Conservation (phyloP, 2,113 vertebrate genomes). For the Cottus gobio region DNA sequence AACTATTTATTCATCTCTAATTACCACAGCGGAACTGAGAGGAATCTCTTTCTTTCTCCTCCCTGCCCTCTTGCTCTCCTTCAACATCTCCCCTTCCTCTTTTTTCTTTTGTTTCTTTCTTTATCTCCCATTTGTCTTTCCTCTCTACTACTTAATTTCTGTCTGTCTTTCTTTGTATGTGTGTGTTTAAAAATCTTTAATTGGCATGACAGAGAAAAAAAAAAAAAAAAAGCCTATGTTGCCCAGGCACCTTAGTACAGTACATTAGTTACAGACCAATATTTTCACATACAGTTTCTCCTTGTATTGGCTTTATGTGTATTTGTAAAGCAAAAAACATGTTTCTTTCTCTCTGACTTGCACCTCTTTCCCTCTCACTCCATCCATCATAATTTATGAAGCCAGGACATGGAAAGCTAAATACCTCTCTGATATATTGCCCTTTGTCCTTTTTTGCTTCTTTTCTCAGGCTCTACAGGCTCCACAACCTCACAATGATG, state of each 20-base stretch:
- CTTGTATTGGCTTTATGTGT: conserved; percentile 1
- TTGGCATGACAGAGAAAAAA: neutral
- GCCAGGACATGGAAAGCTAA: conserved; percentile 19
- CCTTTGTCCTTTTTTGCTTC: conserved; percentile 35
- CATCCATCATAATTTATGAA: conserved; percentile 36
- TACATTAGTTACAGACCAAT: conserved; percentile 24
- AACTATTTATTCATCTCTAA: conserved; percentile 75
- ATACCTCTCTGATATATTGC: conserved; percentile 24
- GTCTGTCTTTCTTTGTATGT: neutral
- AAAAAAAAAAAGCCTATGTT: conserved; percentile 5
- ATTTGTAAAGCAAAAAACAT: conserved; percentile 30
- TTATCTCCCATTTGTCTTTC: neutral
- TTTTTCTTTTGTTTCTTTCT: neutral
- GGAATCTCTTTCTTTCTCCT: conserved; percentile 39
- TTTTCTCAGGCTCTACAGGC: conserved; percentile 14
- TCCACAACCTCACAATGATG: conserved; percentile 10
- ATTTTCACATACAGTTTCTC: conserved; percentile 15
- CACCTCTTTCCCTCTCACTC: neutral
- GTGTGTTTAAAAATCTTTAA: neutral
- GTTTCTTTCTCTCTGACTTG: neutral
- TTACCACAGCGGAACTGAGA: conserved; percentile 64
- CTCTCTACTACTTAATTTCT: neutral
- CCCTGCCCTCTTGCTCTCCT: conserved; percentile 27
- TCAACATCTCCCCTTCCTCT: conserved; percentile 9
- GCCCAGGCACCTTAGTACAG: neutral